Evolutionary conservation across 2,888 invertebrate genomes (phyloP), one percentile per base, ranked within the genome.

Genomic region (Drosophila seclusa): DNA sequence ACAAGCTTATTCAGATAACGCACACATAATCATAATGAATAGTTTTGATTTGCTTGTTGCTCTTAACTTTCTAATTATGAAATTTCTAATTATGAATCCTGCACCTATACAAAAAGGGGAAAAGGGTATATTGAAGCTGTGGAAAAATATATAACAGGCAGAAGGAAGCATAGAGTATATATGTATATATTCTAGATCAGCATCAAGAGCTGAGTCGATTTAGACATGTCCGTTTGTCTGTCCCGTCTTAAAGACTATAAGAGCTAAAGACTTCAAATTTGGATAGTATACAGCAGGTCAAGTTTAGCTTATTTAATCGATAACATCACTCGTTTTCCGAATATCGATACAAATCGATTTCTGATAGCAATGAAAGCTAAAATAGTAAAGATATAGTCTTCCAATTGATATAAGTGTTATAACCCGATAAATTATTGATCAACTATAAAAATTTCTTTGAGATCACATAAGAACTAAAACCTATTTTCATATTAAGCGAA

Each of bases 371-470:
- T 16, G 6, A 16, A 16, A 38, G 38, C 3, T 8, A 4, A 3
- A 38, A 18, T 38, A 4, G 4, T n/a, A 40, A 40, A 40, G 10
- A n/a, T 42, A 18, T 8, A 8, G 18, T 0, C 18, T 3, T 18
- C 0, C 3, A 8, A 18, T 38, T 0, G 0, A 38, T 18, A 18
- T 18, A 7, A 0, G 0, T 38, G 8, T 18, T 18, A 8, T 38
- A 18, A 0, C 40, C 10, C 1, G 40, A n/a, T 10, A 10, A 0
- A 4, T n/a, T 40, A n/a, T n/a, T 40, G 2, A 40, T 40, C n/a
- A 40, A 40, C n/a, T 40, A 1, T 40, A n/a, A 2, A 5, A 11
- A n/a, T 1, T 40, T n/a, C 10, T 2, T n/a, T n/a, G 11, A 40
- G 2, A 10, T 40, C 2, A 2, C 10, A 40, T 40, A 0, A 40